A percentile compares a stretch with the other conserved stretches of the same genome.
Conservation (phyloP, 2,888 invertebrate species). For the Tortricodes alternella region DNA sequence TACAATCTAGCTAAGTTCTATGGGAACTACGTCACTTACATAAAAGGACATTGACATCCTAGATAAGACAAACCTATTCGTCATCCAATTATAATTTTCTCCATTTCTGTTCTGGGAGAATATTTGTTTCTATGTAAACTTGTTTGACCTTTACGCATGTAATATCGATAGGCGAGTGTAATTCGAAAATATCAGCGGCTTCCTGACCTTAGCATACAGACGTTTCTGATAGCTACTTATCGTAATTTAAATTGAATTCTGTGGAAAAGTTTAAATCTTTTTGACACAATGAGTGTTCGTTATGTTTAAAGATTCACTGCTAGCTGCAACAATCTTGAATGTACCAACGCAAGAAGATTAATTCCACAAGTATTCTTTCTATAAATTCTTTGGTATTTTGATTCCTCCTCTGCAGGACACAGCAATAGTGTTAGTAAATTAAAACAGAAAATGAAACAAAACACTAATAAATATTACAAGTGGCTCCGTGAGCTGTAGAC, state of each 20-base stretch:
- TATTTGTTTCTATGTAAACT: slow-evolving; percentile 19
- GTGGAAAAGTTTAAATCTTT: slow-evolving; percentile 21
- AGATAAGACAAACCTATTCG: neutral
- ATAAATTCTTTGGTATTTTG: too few relatives aligned
- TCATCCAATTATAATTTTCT: neutral
- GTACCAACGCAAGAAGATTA: too few relatives aligned
- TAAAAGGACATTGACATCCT: too few relatives aligned
- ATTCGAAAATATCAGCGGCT: slow-evolving; percentile 20
- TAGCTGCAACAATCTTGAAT: too few relatives aligned
- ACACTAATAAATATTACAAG: too few relatives aligned
- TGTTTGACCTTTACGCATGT: slow-evolving; percentile 4
- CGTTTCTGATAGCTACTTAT: slow-evolving; percentile 7
- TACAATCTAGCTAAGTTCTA: too few relatives aligned
- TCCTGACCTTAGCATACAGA: slow-evolving; percentile 18
- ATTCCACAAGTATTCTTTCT: too few relatives aligned
- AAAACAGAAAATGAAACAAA: too few relatives aligned
- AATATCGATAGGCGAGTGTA: slow-evolving; percentile 8
- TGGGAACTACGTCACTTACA: too few relatives aligned
- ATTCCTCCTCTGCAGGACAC: too few relatives aligned
- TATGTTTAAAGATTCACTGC: neutral
- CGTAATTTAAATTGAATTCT: slow-evolving; percentile 24
- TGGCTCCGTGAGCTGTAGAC: too few relatives aligned
- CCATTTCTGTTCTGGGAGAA: neutral
- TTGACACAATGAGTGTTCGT: slow-evolving; percentile 1
- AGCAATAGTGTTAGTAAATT: too few relatives aligned